Base-by-base conservation (phyloP, 1,140 invertebrate species). In the Drosophila truncata region DNA sequence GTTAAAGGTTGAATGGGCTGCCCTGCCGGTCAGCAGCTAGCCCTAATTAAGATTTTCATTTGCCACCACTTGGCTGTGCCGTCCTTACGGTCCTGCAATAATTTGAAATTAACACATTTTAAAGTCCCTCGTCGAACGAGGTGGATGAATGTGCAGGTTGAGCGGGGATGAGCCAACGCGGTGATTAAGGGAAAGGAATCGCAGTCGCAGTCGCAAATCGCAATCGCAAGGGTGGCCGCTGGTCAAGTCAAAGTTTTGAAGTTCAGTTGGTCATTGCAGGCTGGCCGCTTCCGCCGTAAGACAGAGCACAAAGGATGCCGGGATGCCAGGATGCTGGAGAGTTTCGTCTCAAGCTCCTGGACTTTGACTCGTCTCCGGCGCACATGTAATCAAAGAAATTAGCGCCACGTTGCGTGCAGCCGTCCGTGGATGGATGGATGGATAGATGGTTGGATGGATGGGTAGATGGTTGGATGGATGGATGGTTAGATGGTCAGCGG, bases 351-450 rank as follows among this genome's bases (percentile, higher is more conserved):
- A 61, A 71, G 72, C 80, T 74, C 57, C 46, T 23, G 47, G 41
- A 16, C 35, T 54, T 47, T 46, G 42, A 46, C 60, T 52, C 64
- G 50, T 60, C 74, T 60, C 66, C 63, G 62, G 73, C 61, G 71
- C 46, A 74, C 85, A 87, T 83, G 81, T 86, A 91, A 90, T 90
- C 85, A 90, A 90, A 90, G 85, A 90, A 90, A 90, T 90, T 90
- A 85, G 85, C 86, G 86, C 75, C 85, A 91, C 86, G 74, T 90
- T 67, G 81, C 82, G 85, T 90, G 73, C 81, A 88, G 52, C 80
- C 78, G 78, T 31, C 85, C 81, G 70, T 85, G 64, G 66, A 62
- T 73, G 76, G 60, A 27, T 71, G 64, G 35, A 31, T 62, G 41
- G 67, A 13, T 29, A 20, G 65, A 25, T 35, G 58, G 46, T 8